Evolutionary conservation across 2,797 vertebrate species (phyloP), one percentile per base, ranked within the genome.

Genomic region (Salarias fasciatus): DNA sequence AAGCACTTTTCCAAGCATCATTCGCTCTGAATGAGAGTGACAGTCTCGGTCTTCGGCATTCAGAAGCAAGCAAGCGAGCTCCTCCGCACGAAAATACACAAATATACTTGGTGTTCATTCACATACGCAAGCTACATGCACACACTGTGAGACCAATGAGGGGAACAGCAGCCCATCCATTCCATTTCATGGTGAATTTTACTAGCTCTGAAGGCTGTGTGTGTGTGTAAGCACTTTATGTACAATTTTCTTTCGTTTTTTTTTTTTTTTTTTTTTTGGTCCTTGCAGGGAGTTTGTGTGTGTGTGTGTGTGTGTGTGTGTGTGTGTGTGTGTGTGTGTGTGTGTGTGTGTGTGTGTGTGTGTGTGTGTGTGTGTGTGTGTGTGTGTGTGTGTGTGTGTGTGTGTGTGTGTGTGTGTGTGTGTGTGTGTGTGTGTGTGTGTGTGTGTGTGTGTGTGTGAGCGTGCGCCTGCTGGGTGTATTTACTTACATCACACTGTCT

Each of bases 161-260:
- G 75, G 62, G 70, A 90, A 86, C 75, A 81, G 81, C 56, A 62
- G 50, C 77, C 58, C 71, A 63, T 82, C 78, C 70, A 62, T 85
- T 75, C 69, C 44, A 82, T 87, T 89, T 89, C 81, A 78, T 57
- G 57, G 67, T 63, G 54, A 70, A 72, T 75, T 79, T 48, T 53
- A 52, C 70, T 64, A 45, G 62, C 67, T 73, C 72, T 53, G 69
- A 77, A 56, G 13, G n/a, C 53, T 40, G 11, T 46, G 56, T 69
- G 51, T 59, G 44, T 66, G 37, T n/a, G 60, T 70, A 53, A 69
- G 40, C 46, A 69, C 59, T 62, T 75, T 64, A 59, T 61, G 41
- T 73, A 47, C 40, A 69, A 38, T 82, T 66, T 70, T 69, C 28
- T 68, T 24, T 14, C 59, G 64, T 46, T 57, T 64, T n/a, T n/a